phyloP scores from a whole-genome alignment of 2,113 vertebrate species.

The Chamaetylas fuelleborni region DNA sequence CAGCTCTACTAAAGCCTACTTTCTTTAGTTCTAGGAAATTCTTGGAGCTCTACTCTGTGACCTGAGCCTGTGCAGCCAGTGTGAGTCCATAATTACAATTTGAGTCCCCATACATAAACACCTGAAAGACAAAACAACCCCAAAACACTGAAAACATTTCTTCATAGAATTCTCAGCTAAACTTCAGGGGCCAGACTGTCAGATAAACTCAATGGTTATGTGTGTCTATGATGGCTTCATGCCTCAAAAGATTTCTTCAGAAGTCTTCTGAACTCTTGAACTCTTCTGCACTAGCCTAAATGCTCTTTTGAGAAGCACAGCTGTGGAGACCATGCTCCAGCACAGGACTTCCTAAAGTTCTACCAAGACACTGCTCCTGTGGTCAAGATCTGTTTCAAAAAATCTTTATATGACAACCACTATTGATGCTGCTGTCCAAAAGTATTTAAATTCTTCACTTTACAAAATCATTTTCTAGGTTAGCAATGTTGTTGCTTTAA shows the following conservation, averaged over 20 bases:
- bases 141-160: neutral
- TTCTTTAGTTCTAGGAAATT: neutral
- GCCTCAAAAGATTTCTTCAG: neutral
- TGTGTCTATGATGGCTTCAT: neutral
- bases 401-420: neutral
- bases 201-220: neutral
- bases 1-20: neutral
- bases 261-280: neutral
- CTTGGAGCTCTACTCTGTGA: neutral
- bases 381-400: neutral
- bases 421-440: neutral
- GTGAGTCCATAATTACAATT: neutral
- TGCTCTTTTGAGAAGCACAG: neutral
- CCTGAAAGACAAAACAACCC: neutral
- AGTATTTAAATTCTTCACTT: neutral
- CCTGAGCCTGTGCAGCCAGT: neutral
- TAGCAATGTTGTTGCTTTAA: neutral
- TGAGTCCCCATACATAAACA: accelerated
- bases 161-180: neutral
- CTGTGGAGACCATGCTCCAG: neutral
- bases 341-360: neutral
- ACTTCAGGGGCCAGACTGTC: neutral
- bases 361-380: neutral
- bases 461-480: neutral
- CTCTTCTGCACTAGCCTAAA: neutral